Conservation (phyloP, 1,140 invertebrate genomes). For the Aphidius ervi region DNA sequence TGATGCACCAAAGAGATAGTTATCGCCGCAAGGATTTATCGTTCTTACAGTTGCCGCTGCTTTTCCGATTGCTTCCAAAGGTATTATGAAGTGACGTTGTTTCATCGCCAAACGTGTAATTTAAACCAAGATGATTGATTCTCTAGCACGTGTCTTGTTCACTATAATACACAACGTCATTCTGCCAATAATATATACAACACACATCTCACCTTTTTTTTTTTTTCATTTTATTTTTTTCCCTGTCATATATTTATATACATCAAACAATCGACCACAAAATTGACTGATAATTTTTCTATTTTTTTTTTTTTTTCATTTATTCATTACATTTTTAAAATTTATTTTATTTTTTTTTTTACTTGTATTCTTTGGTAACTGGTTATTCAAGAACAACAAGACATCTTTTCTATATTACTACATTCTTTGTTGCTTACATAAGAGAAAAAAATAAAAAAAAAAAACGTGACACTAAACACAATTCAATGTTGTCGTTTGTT, state of each 20-base stretch:
- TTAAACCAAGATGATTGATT: constrained; percentile 11
- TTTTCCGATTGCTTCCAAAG: neutral
- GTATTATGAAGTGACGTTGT: constrained; percentile 8
- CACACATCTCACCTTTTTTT: neutral
- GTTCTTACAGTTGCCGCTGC: constrained; percentile 5
- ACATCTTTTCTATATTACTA: no score
- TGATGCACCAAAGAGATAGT: constrained; percentile 4
- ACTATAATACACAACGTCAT: neutral
- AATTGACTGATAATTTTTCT: no score
- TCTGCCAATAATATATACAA: no score
- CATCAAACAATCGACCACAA: neutral
- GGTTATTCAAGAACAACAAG: no score
- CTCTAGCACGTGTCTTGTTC: constrained; percentile 10
- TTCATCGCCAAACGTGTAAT: constrained; percentile 5
- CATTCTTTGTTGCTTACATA: no score
- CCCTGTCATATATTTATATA: neutral
- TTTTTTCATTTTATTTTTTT: neutral
- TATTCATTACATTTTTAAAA: no score
- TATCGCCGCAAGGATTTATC: constrained; percentile 16
- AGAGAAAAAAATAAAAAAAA: no score
- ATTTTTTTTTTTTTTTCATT: no score
- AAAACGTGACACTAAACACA: no score
- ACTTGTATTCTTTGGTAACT: no score
- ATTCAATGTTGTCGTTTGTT: no score
- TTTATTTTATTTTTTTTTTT: neutral